Base-by-base conservation (phyloP, 2,888 invertebrate genomes). In the Alitta virens region DNA sequence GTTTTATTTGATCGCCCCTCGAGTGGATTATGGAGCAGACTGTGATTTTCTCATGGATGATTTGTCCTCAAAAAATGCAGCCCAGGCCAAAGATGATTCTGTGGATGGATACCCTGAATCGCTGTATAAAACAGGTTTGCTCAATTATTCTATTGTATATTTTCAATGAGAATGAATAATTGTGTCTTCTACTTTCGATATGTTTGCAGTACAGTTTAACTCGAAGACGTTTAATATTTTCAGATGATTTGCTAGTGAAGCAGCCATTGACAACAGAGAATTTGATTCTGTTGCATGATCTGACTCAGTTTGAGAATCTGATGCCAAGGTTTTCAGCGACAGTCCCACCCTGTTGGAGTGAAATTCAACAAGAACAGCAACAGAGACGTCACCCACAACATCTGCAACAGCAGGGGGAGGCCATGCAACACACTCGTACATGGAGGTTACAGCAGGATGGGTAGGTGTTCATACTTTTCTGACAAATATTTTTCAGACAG, bases 281-380 rank as follows among this genome's bases (percentile, higher is more conserved):
- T 40, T 82, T 91, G 69, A 87, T 88, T 69, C 84, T 86, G 16
- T 84, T 94, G 56, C 88, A 91, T 72, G 86, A 88, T 46, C 82
- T 94, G 61, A 91, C 91, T 1, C 87, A 89, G 67, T 91, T 91
- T 75, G 91, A 91, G 74, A 86, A 86, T 66, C 81, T 88, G 62
- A 86, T 86, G 71, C 87, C 87, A 0, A 84, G 87, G 0, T 94
- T 92, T 79, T 89, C 91, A 58, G 92, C 93, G 0, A 93, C 92
- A 18, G 92, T 94, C 2, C 93, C 94, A 0, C 90, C 92, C 2
- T 94, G 94, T 81, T 95, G 95, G 95, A 91, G 90, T 69, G 94
- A 94, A 71, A 86, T 94, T 74, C 92, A 94, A 72, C 94, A 94
- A 68, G 92, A 93, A 3, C 92, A 94, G 72, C 86, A 93, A 5